Conservation (phyloP, 2,888 invertebrate genomes). For the Drosophila lacicola region DNA sequence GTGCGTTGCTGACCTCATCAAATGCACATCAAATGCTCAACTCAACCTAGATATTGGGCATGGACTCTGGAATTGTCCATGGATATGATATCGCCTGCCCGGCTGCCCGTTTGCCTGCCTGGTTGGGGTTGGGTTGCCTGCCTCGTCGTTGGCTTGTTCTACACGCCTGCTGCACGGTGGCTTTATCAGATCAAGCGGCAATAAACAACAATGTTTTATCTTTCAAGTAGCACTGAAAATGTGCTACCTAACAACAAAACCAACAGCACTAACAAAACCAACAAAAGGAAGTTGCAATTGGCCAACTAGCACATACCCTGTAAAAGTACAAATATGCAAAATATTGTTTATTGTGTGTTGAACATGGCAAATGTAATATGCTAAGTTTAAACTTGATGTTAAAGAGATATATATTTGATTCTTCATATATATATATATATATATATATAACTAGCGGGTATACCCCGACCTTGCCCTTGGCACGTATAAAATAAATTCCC, state of each 20-base stretch:
- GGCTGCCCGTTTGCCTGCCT: conserved; percentile 24
- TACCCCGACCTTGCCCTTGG: no score
- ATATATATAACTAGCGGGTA: no score
- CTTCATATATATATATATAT: no score
- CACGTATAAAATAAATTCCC: no score
- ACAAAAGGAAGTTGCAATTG: not conserved
- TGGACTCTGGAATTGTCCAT: conserved; percentile 77
- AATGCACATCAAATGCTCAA: conserved; percentile 70
- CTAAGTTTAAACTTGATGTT: no score
- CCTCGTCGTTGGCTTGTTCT: conserved; percentile 50
- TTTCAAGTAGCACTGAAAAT: conserved; percentile 84
- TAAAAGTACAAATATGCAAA: not conserved
- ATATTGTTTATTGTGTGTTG: not conserved
- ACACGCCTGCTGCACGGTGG: conserved; percentile 74
- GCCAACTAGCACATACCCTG: not conserved
- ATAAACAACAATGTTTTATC: conserved; percentile 83
- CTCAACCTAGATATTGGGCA: conserved; percentile 58
- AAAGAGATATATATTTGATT: no score
- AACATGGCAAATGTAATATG: no score
- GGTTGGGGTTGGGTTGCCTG: conserved; percentile 13
- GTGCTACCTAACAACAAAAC: conserved; percentile 76
- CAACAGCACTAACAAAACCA: conserved; percentile 35
- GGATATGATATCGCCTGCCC: conserved; percentile 81
- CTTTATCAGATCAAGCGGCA: conserved; percentile 84
- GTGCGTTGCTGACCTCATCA: conserved; percentile 77